Percentiles rank a stretch among this genome's conserved stretches.
Evolutionary conservation across 2,888 invertebrate species (phyloP).

Genomic region (Cheilosia vernalis): DNA sequence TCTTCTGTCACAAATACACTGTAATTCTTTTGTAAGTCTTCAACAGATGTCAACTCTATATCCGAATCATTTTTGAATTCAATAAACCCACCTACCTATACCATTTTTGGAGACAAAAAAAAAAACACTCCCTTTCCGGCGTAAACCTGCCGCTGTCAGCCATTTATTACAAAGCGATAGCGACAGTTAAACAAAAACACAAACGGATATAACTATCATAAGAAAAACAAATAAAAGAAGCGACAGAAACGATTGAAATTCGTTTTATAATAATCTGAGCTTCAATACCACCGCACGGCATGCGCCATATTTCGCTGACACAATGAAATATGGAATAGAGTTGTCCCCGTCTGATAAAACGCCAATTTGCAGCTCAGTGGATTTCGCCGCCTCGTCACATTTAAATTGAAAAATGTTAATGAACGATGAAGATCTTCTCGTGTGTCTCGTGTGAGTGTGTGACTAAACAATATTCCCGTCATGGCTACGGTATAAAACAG

Average conservation of each 20-base stretch:
- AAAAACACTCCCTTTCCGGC: too few species aligned
- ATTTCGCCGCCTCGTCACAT: constrained; percentile 12
- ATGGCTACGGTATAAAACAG: constrained; percentile 41
- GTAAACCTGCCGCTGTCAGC: constrained; percentile 14
- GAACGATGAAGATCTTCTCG: constrained; percentile 55
- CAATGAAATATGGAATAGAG: constrained; percentile 3
- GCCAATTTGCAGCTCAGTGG: constrained; percentile 27
- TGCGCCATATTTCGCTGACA: constrained; percentile 8
- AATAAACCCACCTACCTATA: background rate
- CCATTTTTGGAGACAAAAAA: background rate
- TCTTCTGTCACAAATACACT: background rate
- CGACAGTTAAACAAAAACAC: constrained; percentile 2
- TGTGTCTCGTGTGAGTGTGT: constrained; percentile 49
- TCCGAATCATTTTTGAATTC: background rate
- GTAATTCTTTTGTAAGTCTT: background rate
- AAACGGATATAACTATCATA: constrained; percentile 37
- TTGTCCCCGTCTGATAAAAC: constrained; percentile 23
- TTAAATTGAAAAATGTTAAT: constrained; percentile 41
- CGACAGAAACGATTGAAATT: constrained; percentile 31
- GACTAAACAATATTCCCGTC: constrained; percentile 44
- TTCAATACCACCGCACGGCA: background rate
- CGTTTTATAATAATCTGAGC: constrained; percentile 24
- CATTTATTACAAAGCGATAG: constrained; percentile 3
- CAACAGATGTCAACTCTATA: background rate
- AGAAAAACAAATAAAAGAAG: background rate